Conservation (phyloP, 2,113 vertebrate genomes). For the Spheniscus mendiculus region DNA sequence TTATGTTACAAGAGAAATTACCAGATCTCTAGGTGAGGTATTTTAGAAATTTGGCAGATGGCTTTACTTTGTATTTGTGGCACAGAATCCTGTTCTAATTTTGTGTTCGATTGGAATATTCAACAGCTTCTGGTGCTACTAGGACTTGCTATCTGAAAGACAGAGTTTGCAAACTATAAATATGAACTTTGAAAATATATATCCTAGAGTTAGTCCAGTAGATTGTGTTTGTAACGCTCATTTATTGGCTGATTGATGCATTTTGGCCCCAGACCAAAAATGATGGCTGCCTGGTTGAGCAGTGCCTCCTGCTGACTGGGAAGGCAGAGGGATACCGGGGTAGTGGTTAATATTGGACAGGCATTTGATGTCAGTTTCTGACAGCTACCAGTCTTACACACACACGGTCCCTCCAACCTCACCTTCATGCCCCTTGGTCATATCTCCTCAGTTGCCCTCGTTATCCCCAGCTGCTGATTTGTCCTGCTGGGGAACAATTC, state of each 20-base stretch:
- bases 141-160: constrained; percentile 70
- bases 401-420: neutral
- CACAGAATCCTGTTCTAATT: constrained; percentile 68
- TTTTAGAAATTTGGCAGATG: constrained; percentile 75
- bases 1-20: constrained; percentile 64
- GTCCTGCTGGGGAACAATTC: neutral
- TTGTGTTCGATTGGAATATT: constrained; percentile 73
- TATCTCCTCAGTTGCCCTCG: neutral
- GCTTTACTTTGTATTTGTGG: constrained; percentile 77
- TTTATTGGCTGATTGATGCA: constrained; percentile 33
- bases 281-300: neutral
- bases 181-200: constrained; percentile 71
- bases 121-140: constrained; percentile 71
- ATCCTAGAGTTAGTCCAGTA: constrained; percentile 62
- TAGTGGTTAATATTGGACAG: neutral
- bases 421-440: neutral
- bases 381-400: neutral
- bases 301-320: neutral
- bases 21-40: constrained; percentile 70
- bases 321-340: neutral
- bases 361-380: neutral
- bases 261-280: constrained; percentile 33
- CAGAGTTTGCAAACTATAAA: constrained; percentile 71
- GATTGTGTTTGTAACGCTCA: constrained; percentile 34
- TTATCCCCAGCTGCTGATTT: neutral